Conservation (phyloP, 1,140 invertebrate species). For the Drosophila pandora region DNA sequence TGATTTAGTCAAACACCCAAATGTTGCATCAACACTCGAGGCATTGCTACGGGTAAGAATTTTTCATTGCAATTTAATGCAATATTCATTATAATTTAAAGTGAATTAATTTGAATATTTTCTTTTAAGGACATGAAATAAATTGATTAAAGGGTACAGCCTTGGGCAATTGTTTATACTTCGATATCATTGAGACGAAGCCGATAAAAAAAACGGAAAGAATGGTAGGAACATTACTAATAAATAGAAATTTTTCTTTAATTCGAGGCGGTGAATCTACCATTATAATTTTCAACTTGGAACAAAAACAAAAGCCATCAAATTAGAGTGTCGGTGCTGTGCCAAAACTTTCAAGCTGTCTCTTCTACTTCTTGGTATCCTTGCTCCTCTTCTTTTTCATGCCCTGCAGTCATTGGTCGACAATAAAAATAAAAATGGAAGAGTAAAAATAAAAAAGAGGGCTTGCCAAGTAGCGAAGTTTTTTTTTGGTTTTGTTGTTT, state of each 20-base stretch:
- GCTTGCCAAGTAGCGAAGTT: slow-evolving; percentile 36
- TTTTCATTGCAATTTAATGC: background rate
- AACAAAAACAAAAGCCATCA: slow-evolving; percentile 27
- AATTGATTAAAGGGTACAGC: slow-evolving; percentile 29
- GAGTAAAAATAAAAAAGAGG: slow-evolving; percentile 13
- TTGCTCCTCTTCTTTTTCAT: background rate
- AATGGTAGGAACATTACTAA: background rate
- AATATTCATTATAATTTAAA: background rate
- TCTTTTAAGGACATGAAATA: slow-evolving; percentile 15
- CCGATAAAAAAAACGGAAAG: background rate
- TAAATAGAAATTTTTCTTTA: background rate
- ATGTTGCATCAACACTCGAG: slow-evolving; percentile 9
- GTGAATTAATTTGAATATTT: background rate
- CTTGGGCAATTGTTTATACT: slow-evolving; percentile 22
- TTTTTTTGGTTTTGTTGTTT: slow-evolving; percentile 15
- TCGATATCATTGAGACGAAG: slow-evolving; percentile 8
- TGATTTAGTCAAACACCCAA: slow-evolving; percentile 26
- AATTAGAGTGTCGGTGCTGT: slow-evolving; percentile 46
- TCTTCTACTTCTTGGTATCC: background rate
- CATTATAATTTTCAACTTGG: background rate
- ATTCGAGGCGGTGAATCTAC: background rate
- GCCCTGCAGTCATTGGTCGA: slow-evolving; percentile 13
- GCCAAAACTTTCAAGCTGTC: slow-evolving; percentile 34
- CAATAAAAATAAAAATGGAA: slow-evolving; percentile 14
- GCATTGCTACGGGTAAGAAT: background rate